Conservation (phyloP, 2,113 vertebrate genomes). For the Nymphicus hollandicus region DNA sequence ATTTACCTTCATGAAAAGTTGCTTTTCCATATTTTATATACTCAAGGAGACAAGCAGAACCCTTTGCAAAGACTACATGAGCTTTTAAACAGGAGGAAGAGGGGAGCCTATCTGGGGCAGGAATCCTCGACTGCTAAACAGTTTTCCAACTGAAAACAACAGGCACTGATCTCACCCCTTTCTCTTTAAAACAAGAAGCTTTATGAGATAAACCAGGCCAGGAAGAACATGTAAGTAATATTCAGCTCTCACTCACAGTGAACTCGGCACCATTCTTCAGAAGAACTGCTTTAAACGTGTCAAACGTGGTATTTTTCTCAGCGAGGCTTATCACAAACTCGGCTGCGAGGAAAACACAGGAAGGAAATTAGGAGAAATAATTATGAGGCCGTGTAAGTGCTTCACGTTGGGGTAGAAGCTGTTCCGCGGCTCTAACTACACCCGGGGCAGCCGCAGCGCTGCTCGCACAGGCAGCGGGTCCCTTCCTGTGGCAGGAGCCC, state of each 20-base stretch:
- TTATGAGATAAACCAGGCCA: rapidly evolving
- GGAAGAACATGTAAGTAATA: rapidly evolving
- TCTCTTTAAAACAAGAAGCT: background rate
- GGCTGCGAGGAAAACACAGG: slow-evolving; percentile 64
- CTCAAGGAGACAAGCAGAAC: rapidly evolving
- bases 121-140: background rate
- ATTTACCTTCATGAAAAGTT: rapidly evolving
- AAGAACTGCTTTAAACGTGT: slow-evolving; percentile 85
- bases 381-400: rapidly evolving
- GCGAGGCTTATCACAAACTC: slow-evolving; percentile 95
- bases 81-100: rapidly evolving
- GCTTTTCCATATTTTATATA: background rate
- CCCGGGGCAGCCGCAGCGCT: background rate
- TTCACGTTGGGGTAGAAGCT: rapidly evolving
- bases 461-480: rapidly evolving
- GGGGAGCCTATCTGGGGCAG: background rate
- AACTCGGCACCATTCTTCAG: slow-evolving; percentile 94
- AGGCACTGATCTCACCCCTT: background rate
- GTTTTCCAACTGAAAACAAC: background rate
- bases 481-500: rapidly evolving
- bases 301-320: slow-evolving; percentile 87
- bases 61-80: background rate
- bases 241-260: slow-evolving; percentile 78
- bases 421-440: background rate
- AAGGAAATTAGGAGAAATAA: background rate